Evolutionary conservation across 2,797 vertebrate genomes (phyloP).

Genomic region (Crocidura indochinensis): DNA sequence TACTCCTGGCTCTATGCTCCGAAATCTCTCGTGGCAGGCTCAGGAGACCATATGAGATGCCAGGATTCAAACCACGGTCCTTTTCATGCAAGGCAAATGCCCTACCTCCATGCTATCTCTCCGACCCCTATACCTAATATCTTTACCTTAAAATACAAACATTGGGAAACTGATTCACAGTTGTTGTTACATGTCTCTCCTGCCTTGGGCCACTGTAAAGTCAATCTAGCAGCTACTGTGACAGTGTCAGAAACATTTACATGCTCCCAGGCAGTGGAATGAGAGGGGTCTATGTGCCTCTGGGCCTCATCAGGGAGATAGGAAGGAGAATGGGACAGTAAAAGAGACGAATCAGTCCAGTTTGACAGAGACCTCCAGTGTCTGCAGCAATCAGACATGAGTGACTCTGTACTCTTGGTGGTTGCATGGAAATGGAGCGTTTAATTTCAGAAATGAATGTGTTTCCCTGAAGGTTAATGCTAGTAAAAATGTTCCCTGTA

Average conservation of each 20-base stretch:
- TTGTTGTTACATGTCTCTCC: background rate
- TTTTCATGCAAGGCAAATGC: too few species aligned
- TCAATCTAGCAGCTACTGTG: too few species aligned
- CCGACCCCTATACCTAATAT: background rate
- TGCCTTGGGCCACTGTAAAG: background rate
- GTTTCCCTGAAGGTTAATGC: constrained; percentile 32
- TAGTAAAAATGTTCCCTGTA: background rate
- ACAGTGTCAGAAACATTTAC: background rate
- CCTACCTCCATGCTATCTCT: too few species aligned
- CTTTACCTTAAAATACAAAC: background rate
- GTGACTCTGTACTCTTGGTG: background rate
- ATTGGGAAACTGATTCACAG: background rate
- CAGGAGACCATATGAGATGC: too few species aligned
- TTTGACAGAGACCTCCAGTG: background rate
- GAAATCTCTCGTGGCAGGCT: too few species aligned
- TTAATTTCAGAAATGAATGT: background rate
- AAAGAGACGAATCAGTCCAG: background rate
- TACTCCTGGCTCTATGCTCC: too few species aligned
- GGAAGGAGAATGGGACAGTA: background rate
- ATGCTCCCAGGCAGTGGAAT: background rate
- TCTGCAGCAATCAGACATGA: constrained; percentile 3
- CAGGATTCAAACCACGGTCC: too few species aligned
- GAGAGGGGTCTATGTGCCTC: fast-evolving
- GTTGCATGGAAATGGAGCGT: background rate
- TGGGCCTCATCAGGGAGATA: fast-evolving